Conservation (phyloP, 2,797 vertebrate genomes). For the Muraenolepis orangiensis region DNA sequence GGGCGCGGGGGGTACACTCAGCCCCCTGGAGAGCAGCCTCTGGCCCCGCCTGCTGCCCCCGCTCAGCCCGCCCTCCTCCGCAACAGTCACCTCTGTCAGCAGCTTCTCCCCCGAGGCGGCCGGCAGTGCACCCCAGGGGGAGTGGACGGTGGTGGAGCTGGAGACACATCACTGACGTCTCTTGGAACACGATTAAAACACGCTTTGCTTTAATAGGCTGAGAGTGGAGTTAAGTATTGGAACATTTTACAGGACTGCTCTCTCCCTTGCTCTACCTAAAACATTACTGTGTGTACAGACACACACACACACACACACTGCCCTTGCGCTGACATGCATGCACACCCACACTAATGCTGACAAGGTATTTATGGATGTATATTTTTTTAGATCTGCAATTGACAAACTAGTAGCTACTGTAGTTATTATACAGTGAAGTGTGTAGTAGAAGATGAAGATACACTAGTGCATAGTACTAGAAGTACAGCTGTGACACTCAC, state of each 20-base stretch:
- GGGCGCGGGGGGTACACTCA: slow-evolving; percentile 71
- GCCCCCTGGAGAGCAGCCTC: slow-evolving; percentile 84
- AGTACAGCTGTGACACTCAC: background rate
- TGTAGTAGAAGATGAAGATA: background rate
- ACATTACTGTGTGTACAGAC: background rate
- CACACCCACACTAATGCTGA: too few species aligned
- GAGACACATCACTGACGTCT: slow-evolving; percentile 85
- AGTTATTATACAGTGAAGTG: slow-evolving; percentile 1
- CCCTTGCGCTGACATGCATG: background rate
- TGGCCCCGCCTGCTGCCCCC: slow-evolving; percentile 87
- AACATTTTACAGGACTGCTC: background rate
- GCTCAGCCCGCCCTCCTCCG: slow-evolving; percentile 82
- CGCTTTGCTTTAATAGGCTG: background rate
- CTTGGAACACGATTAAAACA: background rate
- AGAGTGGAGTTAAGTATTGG: background rate
- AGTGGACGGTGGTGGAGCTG: slow-evolving; percentile 93
- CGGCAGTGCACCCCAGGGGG: slow-evolving; percentile 82
- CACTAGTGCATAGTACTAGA: background rate
- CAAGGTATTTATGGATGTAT: background rate
- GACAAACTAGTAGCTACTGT: background rate
- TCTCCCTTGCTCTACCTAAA: background rate
- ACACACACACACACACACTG: background rate
- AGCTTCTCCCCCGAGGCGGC: slow-evolving; percentile 88
- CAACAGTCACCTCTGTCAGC: slow-evolving; percentile 89
- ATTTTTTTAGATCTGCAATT: slow-evolving; percentile 1